Evolutionary conservation across 1,140 invertebrate genomes (phyloP).

Genomic region (Drosophila bipectinata): DNA sequence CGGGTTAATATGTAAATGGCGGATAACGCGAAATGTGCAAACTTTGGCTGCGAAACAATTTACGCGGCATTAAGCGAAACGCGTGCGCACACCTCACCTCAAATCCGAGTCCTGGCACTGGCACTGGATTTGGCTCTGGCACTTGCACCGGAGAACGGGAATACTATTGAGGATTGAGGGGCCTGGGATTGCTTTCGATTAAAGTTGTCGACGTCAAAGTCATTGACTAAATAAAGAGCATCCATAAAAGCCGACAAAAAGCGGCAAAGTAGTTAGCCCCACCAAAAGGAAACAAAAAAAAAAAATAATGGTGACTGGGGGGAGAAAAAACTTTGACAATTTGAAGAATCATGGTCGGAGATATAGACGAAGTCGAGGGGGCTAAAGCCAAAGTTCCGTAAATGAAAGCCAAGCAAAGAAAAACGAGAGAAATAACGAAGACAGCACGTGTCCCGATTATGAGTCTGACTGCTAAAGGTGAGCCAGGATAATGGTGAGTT

Average conservation of each 20-base stretch:
- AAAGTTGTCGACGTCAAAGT: constrained; percentile 79
- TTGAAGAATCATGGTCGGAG: constrained; percentile 33
- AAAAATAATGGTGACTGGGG: not conserved
- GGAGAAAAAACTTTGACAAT: constrained; percentile 75
- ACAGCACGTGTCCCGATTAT: constrained; percentile 77
- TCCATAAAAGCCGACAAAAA: constrained; percentile 64
- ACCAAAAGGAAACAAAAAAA: not conserved
- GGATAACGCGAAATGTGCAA: constrained; percentile 79
- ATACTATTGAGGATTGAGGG: constrained; percentile 8
- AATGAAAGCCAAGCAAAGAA: constrained; percentile 47
- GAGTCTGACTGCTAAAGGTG: constrained; percentile 53
- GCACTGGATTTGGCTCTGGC: not conserved
- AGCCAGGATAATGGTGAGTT: constrained; percentile 18
- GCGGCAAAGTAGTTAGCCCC: constrained; percentile 65
- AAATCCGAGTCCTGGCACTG: not conserved
- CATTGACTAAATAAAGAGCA: constrained; percentile 81
- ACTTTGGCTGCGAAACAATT: constrained; percentile 80
- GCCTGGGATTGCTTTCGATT: constrained; percentile 69
- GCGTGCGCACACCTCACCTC: constrained; percentile 72
- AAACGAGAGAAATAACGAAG: constrained; percentile 67
- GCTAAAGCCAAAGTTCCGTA: constrained; percentile 28
- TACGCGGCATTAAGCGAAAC: constrained; percentile 79
- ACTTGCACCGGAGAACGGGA: not conserved
- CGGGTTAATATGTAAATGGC: constrained; percentile 78
- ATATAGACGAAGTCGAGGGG: not conserved